A percentile compares a stretch with the other conserved stretches of the same genome.
These are phyloP conservation scores for Abrostola triplasia DNA, from an alignment of 2,888 invertebrate species.

Conservation along the genomic window DNA sequence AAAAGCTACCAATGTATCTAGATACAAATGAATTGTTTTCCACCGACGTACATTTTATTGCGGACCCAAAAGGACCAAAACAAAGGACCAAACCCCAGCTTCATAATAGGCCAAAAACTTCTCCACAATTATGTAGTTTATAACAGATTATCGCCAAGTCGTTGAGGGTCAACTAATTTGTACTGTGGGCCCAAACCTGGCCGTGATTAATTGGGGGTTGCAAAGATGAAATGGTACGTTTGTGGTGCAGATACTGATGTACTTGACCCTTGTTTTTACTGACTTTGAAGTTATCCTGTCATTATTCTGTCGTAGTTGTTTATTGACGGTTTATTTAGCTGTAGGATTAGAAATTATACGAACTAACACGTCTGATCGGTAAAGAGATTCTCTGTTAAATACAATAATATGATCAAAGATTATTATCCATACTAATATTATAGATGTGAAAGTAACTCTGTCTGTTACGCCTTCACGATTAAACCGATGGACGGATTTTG, in stretches of 20 bases:
- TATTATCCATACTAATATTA: too few relatives aligned
- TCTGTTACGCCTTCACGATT: too few relatives aligned
- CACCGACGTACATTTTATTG: constrained; percentile 27
- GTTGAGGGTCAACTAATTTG: constrained; percentile 48
- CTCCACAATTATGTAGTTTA: constrained; percentile 33
- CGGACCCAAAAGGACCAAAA: constrained; percentile 19
- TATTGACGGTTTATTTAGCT: too few relatives aligned
- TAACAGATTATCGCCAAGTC: constrained; percentile 44
- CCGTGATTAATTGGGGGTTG: constrained; percentile 43
- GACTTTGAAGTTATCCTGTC: constrained; percentile 6
- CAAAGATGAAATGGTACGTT: constrained; percentile 29
- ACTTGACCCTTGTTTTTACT: neutral
- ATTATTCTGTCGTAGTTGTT: too few relatives aligned
- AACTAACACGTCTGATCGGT: too few relatives aligned
- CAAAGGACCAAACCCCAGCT: constrained; percentile 12
- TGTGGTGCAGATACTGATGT: constrained; percentile 25
- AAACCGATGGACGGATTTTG: too few relatives aligned
- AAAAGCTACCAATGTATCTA: neutral
- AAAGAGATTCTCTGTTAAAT: too few relatives aligned
- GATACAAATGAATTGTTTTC: constrained; percentile 2
- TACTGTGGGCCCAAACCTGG: constrained; percentile 25
- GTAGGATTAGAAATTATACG: too few relatives aligned
- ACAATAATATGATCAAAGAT: too few relatives aligned
- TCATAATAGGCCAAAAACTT: constrained; percentile 41
- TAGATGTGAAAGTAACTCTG: too few relatives aligned